Conservation (phyloP, 2,888 invertebrate genomes). For the Pterostichus madidus region DNA sequence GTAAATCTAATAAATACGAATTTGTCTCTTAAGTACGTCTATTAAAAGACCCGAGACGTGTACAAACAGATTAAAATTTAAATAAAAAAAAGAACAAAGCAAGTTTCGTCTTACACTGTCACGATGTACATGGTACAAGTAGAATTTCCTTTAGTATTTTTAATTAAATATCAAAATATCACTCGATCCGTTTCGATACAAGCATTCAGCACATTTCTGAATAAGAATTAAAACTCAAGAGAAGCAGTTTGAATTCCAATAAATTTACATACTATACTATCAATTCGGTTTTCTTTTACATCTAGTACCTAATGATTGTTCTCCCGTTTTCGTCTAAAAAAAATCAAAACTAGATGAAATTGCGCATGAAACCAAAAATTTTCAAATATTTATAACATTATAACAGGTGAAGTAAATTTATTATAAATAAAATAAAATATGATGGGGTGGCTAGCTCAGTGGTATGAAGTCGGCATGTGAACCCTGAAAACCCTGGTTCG, state of each 20-base stretch:
- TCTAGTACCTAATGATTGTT: no score
- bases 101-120: conserved; percentile 31
- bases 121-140: conserved; percentile 22
- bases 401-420: no score
- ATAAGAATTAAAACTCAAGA: background rate
- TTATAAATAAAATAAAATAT: no score
- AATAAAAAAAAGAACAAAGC: conserved; percentile 43
- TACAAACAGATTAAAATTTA: conserved; percentile 42
- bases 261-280: background rate
- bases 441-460: no score
- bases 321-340: no score
- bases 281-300: no score
- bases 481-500: no score
- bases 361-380: no score
- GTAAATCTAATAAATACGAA: conserved; percentile 23
- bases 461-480: no score
- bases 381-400: no score
- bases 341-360: no score
- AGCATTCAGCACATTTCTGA: background rate
- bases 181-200: conserved; percentile 19
- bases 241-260: background rate
- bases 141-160: conserved; percentile 23
- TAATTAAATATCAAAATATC: conserved; percentile 24
- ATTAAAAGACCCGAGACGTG: conserved; percentile 11
- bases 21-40: conserved; percentile 4